Evolutionary conservation across 2,113 vertebrate species (phyloP).

Genomic region (Narcine bancroftii): DNA sequence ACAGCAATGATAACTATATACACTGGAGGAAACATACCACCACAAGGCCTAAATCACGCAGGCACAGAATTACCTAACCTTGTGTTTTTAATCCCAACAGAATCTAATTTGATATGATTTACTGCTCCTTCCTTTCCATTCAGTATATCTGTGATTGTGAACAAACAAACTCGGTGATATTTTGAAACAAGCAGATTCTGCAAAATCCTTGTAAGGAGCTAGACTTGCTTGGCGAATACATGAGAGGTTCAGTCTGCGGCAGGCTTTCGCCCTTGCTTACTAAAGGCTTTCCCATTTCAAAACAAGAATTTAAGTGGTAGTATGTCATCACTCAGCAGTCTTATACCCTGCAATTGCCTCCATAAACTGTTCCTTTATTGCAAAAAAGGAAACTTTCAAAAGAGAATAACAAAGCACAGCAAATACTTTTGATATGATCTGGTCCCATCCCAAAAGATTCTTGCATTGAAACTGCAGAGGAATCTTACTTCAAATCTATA

Average conservation of each 20-base stretch:
- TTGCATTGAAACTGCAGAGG: too few relatives aligned
- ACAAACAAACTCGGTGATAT: not conserved
- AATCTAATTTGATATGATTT: not conserved
- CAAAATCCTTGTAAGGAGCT: not conserved
- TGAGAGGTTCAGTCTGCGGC: not conserved
- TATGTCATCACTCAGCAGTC: too few relatives aligned
- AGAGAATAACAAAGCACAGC: too few relatives aligned
- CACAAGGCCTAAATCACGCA: not conserved
- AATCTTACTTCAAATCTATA: too few relatives aligned
- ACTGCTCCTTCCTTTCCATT: not conserved
- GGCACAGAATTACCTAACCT: not conserved
- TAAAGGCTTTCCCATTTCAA: not conserved
- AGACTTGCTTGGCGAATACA: not conserved
- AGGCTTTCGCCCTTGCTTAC: too few relatives aligned
- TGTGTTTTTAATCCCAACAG: not conserved
- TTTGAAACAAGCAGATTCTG: not conserved
- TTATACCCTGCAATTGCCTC: too few relatives aligned
- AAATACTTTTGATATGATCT: too few relatives aligned
- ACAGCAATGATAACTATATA: too few relatives aligned
- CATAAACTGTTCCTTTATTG: too few relatives aligned
- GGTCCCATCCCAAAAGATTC: too few relatives aligned
- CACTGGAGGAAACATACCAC: too few relatives aligned
- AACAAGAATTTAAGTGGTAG: not conserved
- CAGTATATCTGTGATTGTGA: not conserved
- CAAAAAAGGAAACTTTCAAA: too few relatives aligned